phyloP scores from a whole-genome alignment of 2,888 invertebrate species.

The Teleiodes luculella region DNA sequence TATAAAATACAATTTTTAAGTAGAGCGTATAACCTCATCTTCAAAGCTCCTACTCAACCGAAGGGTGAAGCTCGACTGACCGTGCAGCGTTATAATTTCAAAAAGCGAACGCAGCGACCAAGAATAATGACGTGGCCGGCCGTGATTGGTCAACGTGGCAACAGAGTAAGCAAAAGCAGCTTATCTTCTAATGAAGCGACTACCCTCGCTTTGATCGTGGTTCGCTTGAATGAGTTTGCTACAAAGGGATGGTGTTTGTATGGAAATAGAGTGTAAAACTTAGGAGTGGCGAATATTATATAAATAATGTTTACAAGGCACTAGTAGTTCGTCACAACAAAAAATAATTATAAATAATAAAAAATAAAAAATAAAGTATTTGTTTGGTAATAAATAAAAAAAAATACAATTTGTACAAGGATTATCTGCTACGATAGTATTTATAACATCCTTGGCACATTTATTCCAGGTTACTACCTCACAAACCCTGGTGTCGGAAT shows the following conservation, averaged over 20 bases:
- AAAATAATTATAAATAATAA: too few species aligned
- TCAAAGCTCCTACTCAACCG: conserved; percentile 30
- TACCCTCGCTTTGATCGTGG: conserved; percentile 54
- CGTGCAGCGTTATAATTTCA: conserved; percentile 31
- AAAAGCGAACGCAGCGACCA: conserved; percentile 35
- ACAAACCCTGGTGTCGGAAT: too few species aligned
- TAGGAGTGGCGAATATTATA: neutral
- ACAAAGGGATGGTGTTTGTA: conserved; percentile 39
- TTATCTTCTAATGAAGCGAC: conserved; percentile 52
- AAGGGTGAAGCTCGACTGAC: conserved; percentile 31
- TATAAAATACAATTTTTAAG: conserved; percentile 2
- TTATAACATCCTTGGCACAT: too few species aligned
- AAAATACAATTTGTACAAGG: too few species aligned
- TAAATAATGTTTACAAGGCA: too few species aligned
- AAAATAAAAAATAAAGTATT: too few species aligned
- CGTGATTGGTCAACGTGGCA: conserved; percentile 38
- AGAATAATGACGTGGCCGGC: conserved; percentile 20
- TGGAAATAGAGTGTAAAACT: too few species aligned
- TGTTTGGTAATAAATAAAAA: too few species aligned
- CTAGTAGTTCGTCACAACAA: too few species aligned
- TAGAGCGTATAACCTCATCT: conserved; percentile 24
- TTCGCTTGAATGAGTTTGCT: conserved; percentile 41
- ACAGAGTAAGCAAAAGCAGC: conserved; percentile 51
- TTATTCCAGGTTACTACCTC: too few species aligned
- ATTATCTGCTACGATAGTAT: too few species aligned